Evolutionary conservation across 1,140 invertebrate genomes (phyloP).

Genomic region (Ostrea edulis): DNA sequence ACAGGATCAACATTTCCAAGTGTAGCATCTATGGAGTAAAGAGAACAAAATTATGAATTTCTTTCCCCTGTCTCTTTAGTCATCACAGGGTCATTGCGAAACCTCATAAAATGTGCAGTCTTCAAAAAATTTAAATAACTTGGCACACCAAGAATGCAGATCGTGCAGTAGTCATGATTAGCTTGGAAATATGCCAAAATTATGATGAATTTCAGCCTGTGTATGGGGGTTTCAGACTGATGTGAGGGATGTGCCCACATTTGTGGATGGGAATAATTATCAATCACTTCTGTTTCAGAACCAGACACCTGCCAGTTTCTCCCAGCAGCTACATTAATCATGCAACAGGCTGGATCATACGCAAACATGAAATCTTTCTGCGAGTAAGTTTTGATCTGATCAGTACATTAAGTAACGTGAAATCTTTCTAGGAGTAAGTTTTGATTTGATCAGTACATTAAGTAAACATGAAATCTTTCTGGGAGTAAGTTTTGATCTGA

Average conservation of each 20-base stretch:
- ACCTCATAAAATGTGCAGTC: too few relatives aligned
- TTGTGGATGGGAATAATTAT: background rate
- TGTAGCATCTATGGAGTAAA: background rate
- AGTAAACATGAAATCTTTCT: too few relatives aligned
- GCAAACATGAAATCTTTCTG: constrained; percentile 2
- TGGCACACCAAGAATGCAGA: too few relatives aligned
- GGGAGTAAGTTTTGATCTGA: too few relatives aligned
- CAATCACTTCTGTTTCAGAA: background rate
- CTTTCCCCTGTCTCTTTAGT: too few relatives aligned
- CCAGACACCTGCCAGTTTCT: constrained; percentile 24
- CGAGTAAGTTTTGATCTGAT: background rate
- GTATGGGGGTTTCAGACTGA: too few relatives aligned
- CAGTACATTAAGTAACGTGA: background rate
- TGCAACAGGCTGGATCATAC: background rate
- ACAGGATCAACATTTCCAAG: background rate
- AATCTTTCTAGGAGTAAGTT: background rate
- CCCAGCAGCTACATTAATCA: background rate
- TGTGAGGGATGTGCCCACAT: too few relatives aligned
- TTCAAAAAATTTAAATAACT: too few relatives aligned
- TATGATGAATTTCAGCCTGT: too few relatives aligned
- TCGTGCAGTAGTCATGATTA: too few relatives aligned
- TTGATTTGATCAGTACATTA: background rate
- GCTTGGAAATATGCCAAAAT: too few relatives aligned
- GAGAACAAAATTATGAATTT: background rate
- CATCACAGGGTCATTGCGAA: too few relatives aligned